Percentiles rank a stretch among this genome's conserved stretches.
Conservation (phyloP, 2,888 invertebrate genomes). For the Pheosia gnoma region DNA sequence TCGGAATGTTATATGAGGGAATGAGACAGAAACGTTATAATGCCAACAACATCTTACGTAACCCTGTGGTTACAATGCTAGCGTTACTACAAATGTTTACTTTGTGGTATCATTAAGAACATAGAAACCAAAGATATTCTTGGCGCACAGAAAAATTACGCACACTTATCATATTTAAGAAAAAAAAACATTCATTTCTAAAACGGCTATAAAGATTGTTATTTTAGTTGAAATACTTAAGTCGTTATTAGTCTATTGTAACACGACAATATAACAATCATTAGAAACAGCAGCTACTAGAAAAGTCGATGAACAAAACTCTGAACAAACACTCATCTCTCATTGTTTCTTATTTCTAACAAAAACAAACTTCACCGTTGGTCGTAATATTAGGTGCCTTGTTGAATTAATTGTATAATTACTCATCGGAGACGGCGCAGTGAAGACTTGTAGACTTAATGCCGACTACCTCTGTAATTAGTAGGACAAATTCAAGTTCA, state of each 20-base stretch:
- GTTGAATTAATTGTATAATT: conserved; percentile 76
- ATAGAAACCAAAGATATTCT: background rate
- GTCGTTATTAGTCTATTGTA: conserved; percentile 20
- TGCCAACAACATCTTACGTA: conserved; percentile 23
- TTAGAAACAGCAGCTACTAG: conserved; percentile 43
- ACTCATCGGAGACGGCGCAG: conserved; percentile 50
- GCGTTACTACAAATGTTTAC: background rate
- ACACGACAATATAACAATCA: conserved; percentile 27
- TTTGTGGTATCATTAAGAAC: background rate
- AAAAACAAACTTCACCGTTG: conserved; percentile 61
- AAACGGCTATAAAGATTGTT: too few species aligned
- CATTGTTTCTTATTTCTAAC: conserved; percentile 66
- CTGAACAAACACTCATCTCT: conserved; percentile 55
- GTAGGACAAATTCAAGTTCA: conserved; percentile 25
- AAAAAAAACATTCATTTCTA: too few species aligned
- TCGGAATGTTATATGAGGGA: conserved; percentile 41
- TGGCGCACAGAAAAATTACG: background rate
- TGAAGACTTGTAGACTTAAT: conserved; percentile 25
- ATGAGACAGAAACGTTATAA: conserved; percentile 18
- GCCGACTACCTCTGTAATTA: conserved; percentile 22
- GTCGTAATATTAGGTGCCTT: conserved; percentile 66
- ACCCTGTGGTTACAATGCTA: conserved; percentile 21
- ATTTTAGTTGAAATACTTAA: too few species aligned
- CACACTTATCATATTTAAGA: too few species aligned
- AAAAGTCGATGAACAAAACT: conserved; percentile 49